A percentile compares a stretch with the other conserved stretches of the same genome.
phyloP scores from a whole-genome alignment of 2,113 vertebrate genomes.

The Garra rufa region DNA sequence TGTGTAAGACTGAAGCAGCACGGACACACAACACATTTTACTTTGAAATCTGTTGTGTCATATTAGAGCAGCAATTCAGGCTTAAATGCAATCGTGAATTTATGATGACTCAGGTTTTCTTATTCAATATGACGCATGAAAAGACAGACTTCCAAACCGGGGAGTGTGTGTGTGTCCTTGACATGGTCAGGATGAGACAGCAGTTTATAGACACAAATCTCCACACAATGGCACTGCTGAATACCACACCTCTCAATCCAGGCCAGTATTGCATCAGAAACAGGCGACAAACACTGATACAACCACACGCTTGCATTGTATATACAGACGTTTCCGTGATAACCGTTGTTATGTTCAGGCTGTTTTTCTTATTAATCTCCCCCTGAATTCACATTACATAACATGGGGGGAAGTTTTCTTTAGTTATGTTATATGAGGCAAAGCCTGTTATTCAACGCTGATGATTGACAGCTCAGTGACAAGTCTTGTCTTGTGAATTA shows the following conservation, averaged over 20 bases:
- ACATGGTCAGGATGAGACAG: constrained; percentile 45
- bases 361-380: constrained; percentile 32
- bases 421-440: neutral
- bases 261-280: constrained; percentile 47
- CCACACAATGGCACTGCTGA: constrained; percentile 1
- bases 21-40: too few species aligned
- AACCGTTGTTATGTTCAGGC: neutral
- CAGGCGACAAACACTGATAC: neutral
- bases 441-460: neutral
- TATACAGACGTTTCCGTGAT: neutral
- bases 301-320: neutral
- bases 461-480: neutral
- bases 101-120: neutral
- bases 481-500: neutral
- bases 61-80: neutral
- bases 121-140: neutral
- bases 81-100: neutral
- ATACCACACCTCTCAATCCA: constrained; percentile 36
- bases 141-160: neutral
- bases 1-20: neutral
- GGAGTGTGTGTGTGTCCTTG: neutral
- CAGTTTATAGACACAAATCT: constrained; percentile 28
- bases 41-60: neutral
- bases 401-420: neutral
- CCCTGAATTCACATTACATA: constrained; percentile 3